Base-by-base conservation (phyloP, 2,888 invertebrate species). In the Volucella inanis region DNA sequence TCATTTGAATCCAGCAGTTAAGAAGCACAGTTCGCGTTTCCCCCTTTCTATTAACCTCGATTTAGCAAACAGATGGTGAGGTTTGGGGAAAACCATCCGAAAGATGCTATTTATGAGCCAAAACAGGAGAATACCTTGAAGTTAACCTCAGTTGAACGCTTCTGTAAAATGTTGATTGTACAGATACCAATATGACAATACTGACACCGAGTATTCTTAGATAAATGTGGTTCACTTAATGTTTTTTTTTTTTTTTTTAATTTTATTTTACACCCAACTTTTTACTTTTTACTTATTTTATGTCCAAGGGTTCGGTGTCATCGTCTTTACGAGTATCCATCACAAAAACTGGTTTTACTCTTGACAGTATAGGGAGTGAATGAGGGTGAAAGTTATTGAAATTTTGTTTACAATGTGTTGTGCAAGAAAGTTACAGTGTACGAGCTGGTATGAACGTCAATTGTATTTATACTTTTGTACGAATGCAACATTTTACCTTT, bases 221-320 rank as follows among this genome's bases (percentile, higher is more conserved):
- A 62, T 39, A 64, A 70, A 64, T 50, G 55, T 64, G 71, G 57
- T 71, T 11, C 43, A 71, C 57, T 77, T 64, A 15, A 64, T n/a
- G n/a, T n/a, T 31, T 67, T 49, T 12, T 43, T 31, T 50, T 45
- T 43, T n/a, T 52, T 54, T 55, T 12, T 61, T 39, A 31, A 12
- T 39, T 3, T 50, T 39, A 52, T 61, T 14, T 39, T 54, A 14
- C n/a, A 4, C 41, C 57, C 14, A 38, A 41, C 18, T 18, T 55
- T 47, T 47, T 18, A n/a, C 18, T 8, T 18, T 11, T 55, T 12
- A 55, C 49, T 64, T 57, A 78, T 15, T 70, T 71, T 61, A 64
- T 64, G 22, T 62, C 41, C 64, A 78, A 64, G 71, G 78, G 71
- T 71, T 57, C 43, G 55, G 55, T 71, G 57, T 71, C 64, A 78